Percentiles rank a stretch among this genome's conserved stretches.
phyloP scores from a whole-genome alignment of 2,113 vertebrate genomes.

The Andinoacara biseriatus region DNA sequence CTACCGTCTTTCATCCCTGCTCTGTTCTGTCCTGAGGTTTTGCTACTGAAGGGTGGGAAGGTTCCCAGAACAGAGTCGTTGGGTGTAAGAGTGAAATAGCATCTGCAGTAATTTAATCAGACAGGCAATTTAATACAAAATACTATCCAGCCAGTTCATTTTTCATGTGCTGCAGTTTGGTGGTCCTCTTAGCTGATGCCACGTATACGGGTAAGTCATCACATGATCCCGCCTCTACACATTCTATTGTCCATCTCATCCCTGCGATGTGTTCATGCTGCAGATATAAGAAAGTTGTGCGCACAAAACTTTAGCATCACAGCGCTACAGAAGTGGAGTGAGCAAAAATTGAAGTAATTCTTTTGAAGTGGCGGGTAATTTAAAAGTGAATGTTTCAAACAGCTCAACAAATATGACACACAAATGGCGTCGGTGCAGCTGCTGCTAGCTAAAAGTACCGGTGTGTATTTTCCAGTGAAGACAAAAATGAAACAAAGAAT shows the following conservation, averaged over 20 bases:
- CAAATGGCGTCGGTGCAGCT: background rate
- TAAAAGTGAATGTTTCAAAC: background rate
- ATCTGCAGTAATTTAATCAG: too few species aligned
- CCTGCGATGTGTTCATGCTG: background rate
- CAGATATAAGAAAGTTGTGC: background rate
- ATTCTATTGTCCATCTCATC: background rate
- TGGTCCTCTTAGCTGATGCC: background rate
- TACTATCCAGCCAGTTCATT: background rate
- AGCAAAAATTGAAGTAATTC: background rate
- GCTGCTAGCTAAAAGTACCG: background rate
- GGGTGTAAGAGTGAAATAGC: too few species aligned
- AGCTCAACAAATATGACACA: background rate
- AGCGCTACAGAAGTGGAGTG: background rate
- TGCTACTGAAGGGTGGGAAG: too few species aligned
- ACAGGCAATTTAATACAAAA: background rate
- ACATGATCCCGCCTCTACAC: background rate
- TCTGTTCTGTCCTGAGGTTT: too few species aligned
- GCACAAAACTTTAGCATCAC: rapidly evolving
- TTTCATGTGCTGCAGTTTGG: background rate
- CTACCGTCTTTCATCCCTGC: background rate
- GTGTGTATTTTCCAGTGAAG: background rate
- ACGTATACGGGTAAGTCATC: background rate
- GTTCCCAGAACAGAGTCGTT: too few species aligned
- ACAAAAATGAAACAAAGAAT: too few species aligned
- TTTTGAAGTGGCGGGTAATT: background rate